phyloP scores from a whole-genome alignment of 2,113 vertebrate genomes.

The Melierax canorus region DNA sequence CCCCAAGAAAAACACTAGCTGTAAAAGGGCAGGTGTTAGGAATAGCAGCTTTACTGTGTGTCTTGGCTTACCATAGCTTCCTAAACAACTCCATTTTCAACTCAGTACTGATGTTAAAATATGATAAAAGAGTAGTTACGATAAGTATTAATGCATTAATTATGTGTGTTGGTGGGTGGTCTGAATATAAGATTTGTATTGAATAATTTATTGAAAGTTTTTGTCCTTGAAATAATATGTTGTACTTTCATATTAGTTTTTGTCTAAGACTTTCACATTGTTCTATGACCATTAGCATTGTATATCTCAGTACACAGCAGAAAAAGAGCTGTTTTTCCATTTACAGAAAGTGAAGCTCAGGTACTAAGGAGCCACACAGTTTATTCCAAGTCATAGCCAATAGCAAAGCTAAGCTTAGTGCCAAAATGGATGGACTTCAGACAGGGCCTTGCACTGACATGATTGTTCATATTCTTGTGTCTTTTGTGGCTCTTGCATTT shows the following conservation, averaged over 20 bases:
- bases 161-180: background rate
- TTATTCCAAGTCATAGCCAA: background rate
- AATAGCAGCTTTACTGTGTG: background rate
- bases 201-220: slow-evolving; percentile 21
- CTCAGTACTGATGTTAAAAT: background rate
- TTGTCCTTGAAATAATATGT: slow-evolving; percentile 15
- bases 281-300: background rate
- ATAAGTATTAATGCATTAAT: background rate
- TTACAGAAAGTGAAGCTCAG: background rate
- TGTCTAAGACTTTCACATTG: background rate
- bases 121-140: background rate
- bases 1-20: background rate
- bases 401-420: background rate
- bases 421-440: background rate
- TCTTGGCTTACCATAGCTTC: background rate
- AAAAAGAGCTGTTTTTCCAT: background rate
- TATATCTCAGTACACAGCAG: background rate
- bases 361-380: background rate
- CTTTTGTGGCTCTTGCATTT: background rate
- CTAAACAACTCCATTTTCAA: background rate
- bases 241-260: background rate
- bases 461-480: background rate
- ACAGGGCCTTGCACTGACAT: background rate
- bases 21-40: slow-evolving; percentile 7
- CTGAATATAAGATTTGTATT: background rate